Evolutionary conservation across 2,797 vertebrate species (phyloP), one percentile per base, ranked within the genome.

Genomic region (Rhodeus uyekii): DNA sequence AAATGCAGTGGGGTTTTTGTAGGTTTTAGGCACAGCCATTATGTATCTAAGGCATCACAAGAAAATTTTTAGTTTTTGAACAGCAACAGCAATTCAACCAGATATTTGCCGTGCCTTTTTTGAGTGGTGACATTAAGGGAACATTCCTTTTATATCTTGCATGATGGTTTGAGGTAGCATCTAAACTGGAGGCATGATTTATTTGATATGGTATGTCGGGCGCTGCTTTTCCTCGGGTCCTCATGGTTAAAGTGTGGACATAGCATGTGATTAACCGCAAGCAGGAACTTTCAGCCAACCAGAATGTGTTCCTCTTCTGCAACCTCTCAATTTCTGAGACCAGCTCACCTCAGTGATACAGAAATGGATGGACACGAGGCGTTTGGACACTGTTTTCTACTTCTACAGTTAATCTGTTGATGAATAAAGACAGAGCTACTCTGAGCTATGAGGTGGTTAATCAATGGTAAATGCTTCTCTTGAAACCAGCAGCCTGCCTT

Each of bases 111-210:
- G 10, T 84, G 83, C 76, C 75, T 65, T 86, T 76, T 82, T 81
- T 69, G 22, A 34, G 55, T 64, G 22, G 79, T 80, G 58, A 71
- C 46, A 72, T 88, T 88, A 87, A 90, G 85, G 84, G 84, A 84
- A 89, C 89, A 86, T 91, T 88, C 24, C 84, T 89, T 84, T 86
- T 65, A 68, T 58, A 77, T 88, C 82, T 87, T 90, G 92, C 91
- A 93, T 92, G 91, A 89, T 82, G 82, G 80, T 85, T 83, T 87
- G 84, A 90, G 85, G 83, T 83, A 85, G 12, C 72, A 83, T 83
- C 65, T 78, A 39, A 78, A 72, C 69, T 69, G 80, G 36, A 86
- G 78, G 87, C 87, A 90, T 90, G 89, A 83, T 80, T 75, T 63
- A n/a, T 69, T 79, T 68, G 38, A 86, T 60, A 74, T 80, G 72